A percentile compares a stretch with the other conserved stretches of the same genome.
Evolutionary conservation across 2,797 vertebrate species (phyloP).

Genomic region (Enteromius viviparus): DNA sequence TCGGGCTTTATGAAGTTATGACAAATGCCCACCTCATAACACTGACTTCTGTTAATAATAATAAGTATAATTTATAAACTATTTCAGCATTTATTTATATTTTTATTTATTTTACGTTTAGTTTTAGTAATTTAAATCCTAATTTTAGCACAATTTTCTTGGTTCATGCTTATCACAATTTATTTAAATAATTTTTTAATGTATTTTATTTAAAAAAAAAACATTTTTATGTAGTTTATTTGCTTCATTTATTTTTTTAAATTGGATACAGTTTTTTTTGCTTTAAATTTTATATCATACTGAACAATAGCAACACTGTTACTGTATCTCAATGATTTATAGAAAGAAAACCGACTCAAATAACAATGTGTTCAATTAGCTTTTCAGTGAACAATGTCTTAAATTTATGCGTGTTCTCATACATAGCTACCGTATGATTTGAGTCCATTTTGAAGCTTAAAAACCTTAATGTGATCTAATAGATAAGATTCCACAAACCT

Average conservation of each 20-base stretch:
- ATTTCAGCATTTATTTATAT: neutral
- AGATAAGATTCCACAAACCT: slow-evolving; percentile 76
- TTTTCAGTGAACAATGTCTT: neutral
- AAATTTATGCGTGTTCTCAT: neutral
- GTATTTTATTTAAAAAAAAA: neutral
- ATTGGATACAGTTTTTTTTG: neutral
- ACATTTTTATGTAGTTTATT: neutral
- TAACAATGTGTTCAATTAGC: neutral
- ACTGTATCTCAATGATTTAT: neutral
- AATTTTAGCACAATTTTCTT: neutral
- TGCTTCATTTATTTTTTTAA: neutral
- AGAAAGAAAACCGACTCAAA: neutral
- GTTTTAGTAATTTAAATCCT: neutral
- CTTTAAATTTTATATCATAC: neutral
- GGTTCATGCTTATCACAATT: neutral
- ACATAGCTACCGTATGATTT: neutral
- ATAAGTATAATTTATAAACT: neutral
- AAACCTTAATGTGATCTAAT: neutral
- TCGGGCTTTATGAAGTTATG: neutral
- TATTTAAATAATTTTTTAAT: neutral
- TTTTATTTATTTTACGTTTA: neutral
- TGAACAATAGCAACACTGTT: neutral
- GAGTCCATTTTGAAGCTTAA: neutral
- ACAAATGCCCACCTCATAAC: neutral
- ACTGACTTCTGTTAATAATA: neutral